Evolutionary conservation across 1,140 invertebrate species (phyloP).

Genomic region (Calephelis virginiensis): DNA sequence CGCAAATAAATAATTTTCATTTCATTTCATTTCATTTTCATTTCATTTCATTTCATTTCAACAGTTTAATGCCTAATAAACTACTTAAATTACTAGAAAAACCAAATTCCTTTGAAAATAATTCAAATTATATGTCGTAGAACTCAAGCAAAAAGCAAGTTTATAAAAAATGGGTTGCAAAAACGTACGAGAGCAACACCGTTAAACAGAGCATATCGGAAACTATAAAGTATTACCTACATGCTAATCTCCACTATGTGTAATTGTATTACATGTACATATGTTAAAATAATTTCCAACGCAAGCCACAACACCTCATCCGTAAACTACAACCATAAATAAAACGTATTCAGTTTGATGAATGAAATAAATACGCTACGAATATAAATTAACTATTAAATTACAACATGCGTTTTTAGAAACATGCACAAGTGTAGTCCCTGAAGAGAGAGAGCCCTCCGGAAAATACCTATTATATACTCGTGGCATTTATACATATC

Average conservation of each 20-base stretch:
- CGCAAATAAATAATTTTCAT: not conserved
- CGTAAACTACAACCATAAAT: constrained; percentile 43
- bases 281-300: constrained; percentile 62
- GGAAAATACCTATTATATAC: constrained; percentile 30
- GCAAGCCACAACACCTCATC: constrained; percentile 58
- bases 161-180: constrained; percentile 64
- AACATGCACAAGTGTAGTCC: constrained; percentile 48
- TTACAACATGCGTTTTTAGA: constrained; percentile 44
- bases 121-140: not conserved
- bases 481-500: too few relatives aligned
- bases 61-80: constrained; percentile 5
- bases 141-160: constrained; percentile 47
- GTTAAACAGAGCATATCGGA: constrained; percentile 64
- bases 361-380: constrained; percentile 21
- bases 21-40: too few relatives aligned
- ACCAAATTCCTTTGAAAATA: not conserved
- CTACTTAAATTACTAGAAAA: not conserved
- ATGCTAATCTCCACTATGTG: constrained; percentile 72
- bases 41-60: too few relatives aligned
- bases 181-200: constrained; percentile 59
- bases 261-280: constrained; percentile 55
- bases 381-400: constrained; percentile 29
- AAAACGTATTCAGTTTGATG: constrained; percentile 23
- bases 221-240: constrained; percentile 70
- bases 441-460: constrained; percentile 67